A percentile compares a stretch with the other conserved stretches of the same genome.
phyloP scores from a whole-genome alignment of 2,797 vertebrate species.

The Spinibarbus caldwelli region DNA sequence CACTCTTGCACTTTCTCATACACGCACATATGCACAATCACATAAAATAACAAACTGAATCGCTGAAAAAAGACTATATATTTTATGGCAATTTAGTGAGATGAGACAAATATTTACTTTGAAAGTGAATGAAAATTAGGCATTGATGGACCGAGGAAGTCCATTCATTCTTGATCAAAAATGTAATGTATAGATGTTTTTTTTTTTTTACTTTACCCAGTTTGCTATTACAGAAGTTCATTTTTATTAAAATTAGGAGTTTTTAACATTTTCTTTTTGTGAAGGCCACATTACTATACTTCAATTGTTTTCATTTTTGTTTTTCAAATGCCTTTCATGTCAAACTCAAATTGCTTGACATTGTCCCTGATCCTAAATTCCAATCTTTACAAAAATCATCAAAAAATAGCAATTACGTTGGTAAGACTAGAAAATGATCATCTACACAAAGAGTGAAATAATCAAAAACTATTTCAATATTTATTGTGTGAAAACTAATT shows the following conservation, averaged over 20 bases:
- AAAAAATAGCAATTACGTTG: too few species aligned
- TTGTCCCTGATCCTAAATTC: not conserved
- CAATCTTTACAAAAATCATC: not conserved
- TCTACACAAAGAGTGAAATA: not conserved
- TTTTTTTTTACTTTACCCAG: too few species aligned
- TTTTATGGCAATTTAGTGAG: not conserved
- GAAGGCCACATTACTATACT: not conserved
- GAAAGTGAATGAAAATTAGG: not conserved
- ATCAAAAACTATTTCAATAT: conserved; percentile 1
- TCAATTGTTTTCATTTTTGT: not conserved
- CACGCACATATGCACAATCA: conserved; percentile 15
- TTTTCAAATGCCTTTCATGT: not conserved
- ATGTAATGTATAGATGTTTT: too few species aligned
- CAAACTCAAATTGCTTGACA: not conserved
- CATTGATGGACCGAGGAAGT: not conserved
- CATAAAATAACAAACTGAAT: conserved; percentile 46
- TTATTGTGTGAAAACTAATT: not conserved
- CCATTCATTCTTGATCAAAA: too few species aligned
- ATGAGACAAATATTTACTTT: too few species aligned
- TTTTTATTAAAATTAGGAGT: not conserved
- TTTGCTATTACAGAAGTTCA: not conserved
- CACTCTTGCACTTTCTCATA: not conserved
- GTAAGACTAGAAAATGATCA: not conserved
- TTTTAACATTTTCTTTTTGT: not conserved
- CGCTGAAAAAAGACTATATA: conserved; percentile 40